Percentiles rank a stretch among this genome's conserved stretches.
These are phyloP conservation scores for Carterocephalus palaemon DNA, from an alignment of 2,888 invertebrate genomes.

Conservation along the genomic window DNA sequence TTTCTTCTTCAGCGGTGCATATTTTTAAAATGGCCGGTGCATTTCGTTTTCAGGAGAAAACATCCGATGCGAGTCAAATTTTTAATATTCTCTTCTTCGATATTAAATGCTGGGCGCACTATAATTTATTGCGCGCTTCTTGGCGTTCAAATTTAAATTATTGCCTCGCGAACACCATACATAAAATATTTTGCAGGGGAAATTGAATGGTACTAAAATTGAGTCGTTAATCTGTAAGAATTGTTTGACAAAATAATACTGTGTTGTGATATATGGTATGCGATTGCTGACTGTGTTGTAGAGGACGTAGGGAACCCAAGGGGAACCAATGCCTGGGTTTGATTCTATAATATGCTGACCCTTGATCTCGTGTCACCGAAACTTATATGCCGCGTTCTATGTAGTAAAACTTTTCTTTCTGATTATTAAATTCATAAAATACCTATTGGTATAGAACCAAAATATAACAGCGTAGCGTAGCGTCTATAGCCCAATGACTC, in stretches of 20 bases:
- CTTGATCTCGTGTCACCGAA: no score
- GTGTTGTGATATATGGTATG: slow-evolving; percentile 2
- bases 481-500: no score
- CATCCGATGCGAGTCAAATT: slow-evolving; percentile 11
- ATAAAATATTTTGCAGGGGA: slow-evolving; percentile 19
- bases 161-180: slow-evolving; percentile 18
- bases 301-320: no score
- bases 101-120: slow-evolving; percentile 17
- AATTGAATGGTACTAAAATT: slow-evolving; percentile 24
- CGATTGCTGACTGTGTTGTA: no score
- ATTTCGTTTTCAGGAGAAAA: slow-evolving; percentile 10
- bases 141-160: slow-evolving; percentile 24
- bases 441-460: no score
- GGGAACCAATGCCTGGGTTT: no score
- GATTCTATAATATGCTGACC: no score
- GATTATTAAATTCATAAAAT: no score
- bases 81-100: slow-evolving; percentile 22
- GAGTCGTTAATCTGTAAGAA: slow-evolving; percentile 14
- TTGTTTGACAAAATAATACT: slow-evolving; percentile 18
- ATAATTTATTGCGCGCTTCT: slow-evolving; percentile 21
- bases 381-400: no score
- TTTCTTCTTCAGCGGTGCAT: slow-evolving; percentile 2
- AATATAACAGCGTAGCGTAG: no score
- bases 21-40: slow-evolving; percentile 1
- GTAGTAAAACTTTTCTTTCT: no score